Conservation (phyloP, 2,113 vertebrate species). For the Thalassarche chlororhynchos region DNA sequence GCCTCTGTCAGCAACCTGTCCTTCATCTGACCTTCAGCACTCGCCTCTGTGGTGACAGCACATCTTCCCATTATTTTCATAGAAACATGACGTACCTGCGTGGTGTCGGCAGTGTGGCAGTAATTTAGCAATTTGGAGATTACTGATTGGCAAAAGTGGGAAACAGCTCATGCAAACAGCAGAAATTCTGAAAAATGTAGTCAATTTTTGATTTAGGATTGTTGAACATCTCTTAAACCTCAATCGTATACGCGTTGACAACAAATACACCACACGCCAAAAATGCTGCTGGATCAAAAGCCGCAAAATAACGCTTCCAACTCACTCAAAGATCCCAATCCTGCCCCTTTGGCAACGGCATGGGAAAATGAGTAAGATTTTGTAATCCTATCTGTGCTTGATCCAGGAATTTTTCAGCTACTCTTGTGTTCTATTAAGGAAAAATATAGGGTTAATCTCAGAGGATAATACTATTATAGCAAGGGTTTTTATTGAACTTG, state of each 20-base stretch:
- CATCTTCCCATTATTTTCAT: neutral
- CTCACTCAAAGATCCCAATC: neutral
- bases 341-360: neutral
- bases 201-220: neutral
- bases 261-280: neutral
- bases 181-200: neutral
- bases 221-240: neutral
- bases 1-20: neutral
- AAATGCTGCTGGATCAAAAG: neutral
- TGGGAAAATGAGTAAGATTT: neutral
- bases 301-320: neutral
- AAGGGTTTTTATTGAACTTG: neutral
- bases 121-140: neutral
- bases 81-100: fast-evolving
- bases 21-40: neutral
- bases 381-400: neutral
- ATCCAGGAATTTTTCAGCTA: neutral
- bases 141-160: neutral
- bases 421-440: neutral
- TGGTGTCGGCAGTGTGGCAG: fast-evolving
- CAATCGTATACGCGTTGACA: fast-evolving
- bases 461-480: neutral
- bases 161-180: neutral
- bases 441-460: neutral
- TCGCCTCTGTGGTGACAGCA: neutral